Base-by-base conservation (phyloP, 64 coral and sea anemone species). In the Stichodactyla helianthus region DNA sequence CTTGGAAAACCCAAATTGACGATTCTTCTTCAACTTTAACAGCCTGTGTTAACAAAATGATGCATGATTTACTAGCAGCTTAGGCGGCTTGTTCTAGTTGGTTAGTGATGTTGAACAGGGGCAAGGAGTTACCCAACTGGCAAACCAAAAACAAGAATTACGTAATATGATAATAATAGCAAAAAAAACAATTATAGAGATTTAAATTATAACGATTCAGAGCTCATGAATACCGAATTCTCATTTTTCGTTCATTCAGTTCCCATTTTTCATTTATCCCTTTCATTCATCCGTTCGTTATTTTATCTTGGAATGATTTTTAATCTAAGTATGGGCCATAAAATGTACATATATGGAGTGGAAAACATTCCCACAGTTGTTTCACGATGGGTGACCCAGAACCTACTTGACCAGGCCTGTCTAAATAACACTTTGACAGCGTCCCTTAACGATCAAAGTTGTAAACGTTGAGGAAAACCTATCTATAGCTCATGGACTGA, bases 291-390 rank as follows among this genome's bases (percentile, higher is more conserved):
- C 35, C 35, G 35, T 44, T 2, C 35, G 35, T 44, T 44, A 44
- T 74, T 74, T 4, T 74, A n/a, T 74, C 23, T 27, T 14, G 26
- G 68, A 9, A 31, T 12, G 9, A 35, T 11, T 74, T 74, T 74
- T 27, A 10, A 22, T 25, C 6, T 2, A 20, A 35, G 23, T 2
- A 11, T 14, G 68, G 26, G 8, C 25, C 13, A n/a, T 74, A 28
- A 27, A 10, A 74, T 74, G 68, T 74, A 74, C 68, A 74, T 74
- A 74, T 74, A 74, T 74, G 68, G 68, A 11, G 68, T 35, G 62
- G 10, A 26, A 13, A 74, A 31, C 25, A n/a, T 74, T 28, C 22
- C 68, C 25, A 35, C 55, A 15, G 55, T 11, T 58, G 9, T 9
- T 58, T 58, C 55, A 58, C 68, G 68, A 25, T 70, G n/a, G 65